Conservation (phyloP, 2,888 invertebrate species). For the Trichogramma evanescens region DNA sequence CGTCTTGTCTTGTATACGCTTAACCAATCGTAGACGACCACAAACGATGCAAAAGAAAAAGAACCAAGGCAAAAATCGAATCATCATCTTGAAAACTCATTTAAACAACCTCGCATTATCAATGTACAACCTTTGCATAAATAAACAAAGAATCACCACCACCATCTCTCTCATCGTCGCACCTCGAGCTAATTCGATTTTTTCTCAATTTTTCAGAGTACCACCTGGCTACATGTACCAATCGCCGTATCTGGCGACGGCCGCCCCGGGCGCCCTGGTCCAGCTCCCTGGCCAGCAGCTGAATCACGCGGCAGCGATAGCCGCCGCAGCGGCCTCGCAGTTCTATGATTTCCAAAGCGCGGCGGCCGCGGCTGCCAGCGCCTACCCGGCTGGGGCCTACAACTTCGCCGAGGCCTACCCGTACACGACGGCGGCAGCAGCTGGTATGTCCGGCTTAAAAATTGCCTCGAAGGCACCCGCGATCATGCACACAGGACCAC, state of each 20-base stretch:
- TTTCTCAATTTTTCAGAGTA: conserved; percentile 51
- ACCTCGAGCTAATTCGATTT: not conserved
- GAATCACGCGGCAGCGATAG: conserved; percentile 69
- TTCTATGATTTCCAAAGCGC: conserved; percentile 75
- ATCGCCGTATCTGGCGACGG: conserved; percentile 61
- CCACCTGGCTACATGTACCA: conserved; percentile 74
- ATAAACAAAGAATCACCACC: not conserved
- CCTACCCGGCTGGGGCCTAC: conserved; percentile 56
- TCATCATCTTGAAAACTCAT: not conserved
- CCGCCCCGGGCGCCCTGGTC: conserved; percentile 61
- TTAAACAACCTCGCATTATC: not conserved
- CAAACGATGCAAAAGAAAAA: conserved; percentile 16
- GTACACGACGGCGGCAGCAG: conserved; percentile 43
- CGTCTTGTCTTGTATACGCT: too few relatives aligned
- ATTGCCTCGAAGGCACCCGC: conserved; percentile 19
- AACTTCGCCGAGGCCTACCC: conserved; percentile 50
- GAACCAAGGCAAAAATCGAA: not conserved
- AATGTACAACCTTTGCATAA: not conserved
- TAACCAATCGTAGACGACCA: too few relatives aligned
- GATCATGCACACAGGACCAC: not conserved
- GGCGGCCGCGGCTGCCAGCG: conserved; percentile 63
- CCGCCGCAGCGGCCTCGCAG: conserved; percentile 77
- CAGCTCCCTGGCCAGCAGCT: conserved; percentile 54
- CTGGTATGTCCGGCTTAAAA: conserved; percentile 21
- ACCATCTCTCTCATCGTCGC: too few relatives aligned